Evolutionary conservation across 2,797 vertebrate genomes (phyloP).

Genomic region (Ateles fusciceps): DNA sequence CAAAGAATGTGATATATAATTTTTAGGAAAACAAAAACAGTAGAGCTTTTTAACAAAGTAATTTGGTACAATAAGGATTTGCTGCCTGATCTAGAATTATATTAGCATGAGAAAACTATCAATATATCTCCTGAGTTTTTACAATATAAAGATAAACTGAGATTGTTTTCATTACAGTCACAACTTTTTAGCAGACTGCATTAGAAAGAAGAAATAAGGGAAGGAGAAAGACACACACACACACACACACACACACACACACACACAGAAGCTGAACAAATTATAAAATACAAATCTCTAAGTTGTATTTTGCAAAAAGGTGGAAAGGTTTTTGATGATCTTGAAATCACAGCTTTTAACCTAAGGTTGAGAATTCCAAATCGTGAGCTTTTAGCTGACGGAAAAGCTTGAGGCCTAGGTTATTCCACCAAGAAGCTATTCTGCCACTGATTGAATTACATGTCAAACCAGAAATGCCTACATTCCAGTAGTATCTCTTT

Average conservation of each 20-base stretch:
- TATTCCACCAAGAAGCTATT: background rate
- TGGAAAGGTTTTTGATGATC: background rate
- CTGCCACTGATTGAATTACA: background rate
- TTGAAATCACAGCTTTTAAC: background rate
- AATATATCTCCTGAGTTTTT: background rate
- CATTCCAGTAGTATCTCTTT: background rate
- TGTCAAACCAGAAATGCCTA: background rate
- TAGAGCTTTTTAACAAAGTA: background rate
- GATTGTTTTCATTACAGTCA: background rate
- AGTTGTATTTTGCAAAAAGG: background rate
- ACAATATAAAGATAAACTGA: slow-evolving; percentile 21
- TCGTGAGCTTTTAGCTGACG: background rate
- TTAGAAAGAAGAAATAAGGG: background rate
- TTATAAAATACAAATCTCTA: background rate
- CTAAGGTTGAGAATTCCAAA: background rate
- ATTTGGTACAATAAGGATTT: background rate
- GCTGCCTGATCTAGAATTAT: background rate
- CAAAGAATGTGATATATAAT: background rate
- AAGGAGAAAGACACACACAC: background rate
- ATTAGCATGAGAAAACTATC: background rate
- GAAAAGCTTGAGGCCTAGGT: background rate
- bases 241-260: background rate
- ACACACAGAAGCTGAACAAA: background rate
- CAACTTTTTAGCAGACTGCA: background rate
- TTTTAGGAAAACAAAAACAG: background rate